Conservation (phyloP, 2,888 invertebrate species). For the Leucophenga montana region DNA sequence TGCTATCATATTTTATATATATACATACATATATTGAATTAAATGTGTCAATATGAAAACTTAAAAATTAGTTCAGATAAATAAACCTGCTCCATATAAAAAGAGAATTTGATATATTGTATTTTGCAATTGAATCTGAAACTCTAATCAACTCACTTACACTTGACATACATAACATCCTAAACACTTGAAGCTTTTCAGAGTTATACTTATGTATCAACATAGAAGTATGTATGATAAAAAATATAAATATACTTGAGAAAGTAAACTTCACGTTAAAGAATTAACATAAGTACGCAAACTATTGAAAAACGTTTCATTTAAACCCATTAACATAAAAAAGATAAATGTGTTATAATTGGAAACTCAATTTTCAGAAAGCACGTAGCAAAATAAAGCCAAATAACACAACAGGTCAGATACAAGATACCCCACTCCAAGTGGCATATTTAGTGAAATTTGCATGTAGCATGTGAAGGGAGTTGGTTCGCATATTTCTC, state of each 20-base stretch:
- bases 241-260: constrained; percentile 8
- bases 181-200: too few species aligned
- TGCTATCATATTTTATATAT: too few species aligned
- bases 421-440: neutral
- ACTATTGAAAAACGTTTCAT: constrained; percentile 32
- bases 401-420: neutral
- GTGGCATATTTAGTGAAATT: constrained; percentile 6
- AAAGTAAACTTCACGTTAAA: constrained; percentile 26
- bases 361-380: too few species aligned
- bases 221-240: neutral
- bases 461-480: neutral
- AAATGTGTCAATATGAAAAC: too few species aligned
- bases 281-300: constrained; percentile 57
- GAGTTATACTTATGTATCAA: too few species aligned
- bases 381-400: constrained; percentile 8
- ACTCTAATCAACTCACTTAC: too few species aligned
- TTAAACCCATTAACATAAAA: constrained; percentile 45
- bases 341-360: neutral
- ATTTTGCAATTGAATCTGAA: too few species aligned
- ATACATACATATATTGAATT: too few species aligned
- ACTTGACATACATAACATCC: neutral
- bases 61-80: too few species aligned
- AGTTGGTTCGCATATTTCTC: neutral
- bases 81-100: neutral
- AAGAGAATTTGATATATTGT: neutral